Evolutionary conservation across 2,797 vertebrate species (phyloP).

Genomic region (Karalla daura): DNA sequence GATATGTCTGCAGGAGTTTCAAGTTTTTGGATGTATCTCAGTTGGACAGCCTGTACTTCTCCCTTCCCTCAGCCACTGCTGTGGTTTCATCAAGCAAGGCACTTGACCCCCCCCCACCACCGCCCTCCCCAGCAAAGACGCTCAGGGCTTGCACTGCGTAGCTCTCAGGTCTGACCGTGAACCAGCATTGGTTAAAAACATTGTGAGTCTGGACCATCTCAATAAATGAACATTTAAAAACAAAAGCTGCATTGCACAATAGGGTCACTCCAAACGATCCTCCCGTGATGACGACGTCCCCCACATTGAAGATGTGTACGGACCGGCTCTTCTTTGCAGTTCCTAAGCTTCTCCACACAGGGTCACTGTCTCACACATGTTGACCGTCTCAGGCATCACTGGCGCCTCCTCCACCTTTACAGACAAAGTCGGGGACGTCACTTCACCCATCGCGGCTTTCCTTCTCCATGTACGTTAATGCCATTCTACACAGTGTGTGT

Average conservation of each 20-base stretch:
- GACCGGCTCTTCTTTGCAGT: conserved; percentile 17
- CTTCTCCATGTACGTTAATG: not conserved
- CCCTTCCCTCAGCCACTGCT: conserved; percentile 5
- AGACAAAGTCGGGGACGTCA: conserved; percentile 20
- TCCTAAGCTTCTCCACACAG: conserved; percentile 76
- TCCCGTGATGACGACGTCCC: not conserved
- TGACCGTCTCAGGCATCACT: conserved; percentile 53
- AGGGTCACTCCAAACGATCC: not conserved
- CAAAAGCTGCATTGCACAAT: conserved; percentile 49
- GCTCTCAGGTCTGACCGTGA: not conserved
- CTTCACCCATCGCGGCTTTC: not conserved
- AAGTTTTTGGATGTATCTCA: conserved; percentile 21
- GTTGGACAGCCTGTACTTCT: conserved; percentile 12
- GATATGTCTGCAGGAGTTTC: too few relatives aligned
- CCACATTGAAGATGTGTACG: not conserved
- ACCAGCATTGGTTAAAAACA: conserved; percentile 9
- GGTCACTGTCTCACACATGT: conserved; percentile 65
- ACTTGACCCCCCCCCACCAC: conserved; percentile 46
- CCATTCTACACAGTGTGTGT: not conserved
- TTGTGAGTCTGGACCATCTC: not conserved
- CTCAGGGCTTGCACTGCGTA: conserved; percentile 10
- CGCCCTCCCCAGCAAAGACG: conserved; percentile 25
- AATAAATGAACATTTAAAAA: conserved; percentile 20
- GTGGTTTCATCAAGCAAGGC: conserved; percentile 58
- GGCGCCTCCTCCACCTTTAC: conserved; percentile 52